Evolutionary conservation across 2,797 vertebrate species (phyloP).

Genomic region (Mus caroli): DNA sequence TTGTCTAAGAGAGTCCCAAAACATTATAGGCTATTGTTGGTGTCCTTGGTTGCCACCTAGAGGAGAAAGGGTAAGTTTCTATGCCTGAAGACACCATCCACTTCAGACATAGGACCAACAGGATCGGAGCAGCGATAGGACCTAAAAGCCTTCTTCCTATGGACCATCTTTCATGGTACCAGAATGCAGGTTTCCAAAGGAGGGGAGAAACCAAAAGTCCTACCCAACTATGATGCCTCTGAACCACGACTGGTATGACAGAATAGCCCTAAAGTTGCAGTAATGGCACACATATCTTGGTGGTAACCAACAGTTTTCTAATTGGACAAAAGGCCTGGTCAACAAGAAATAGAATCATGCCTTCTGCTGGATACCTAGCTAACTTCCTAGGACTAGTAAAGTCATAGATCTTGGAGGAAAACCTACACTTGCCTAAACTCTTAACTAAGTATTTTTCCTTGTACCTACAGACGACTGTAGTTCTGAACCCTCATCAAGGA

Average conservation of each 20-base stretch:
- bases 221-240: background rate
- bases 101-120: background rate
- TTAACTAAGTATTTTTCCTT: background rate
- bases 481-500: background rate
- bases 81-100: background rate
- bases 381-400: background rate
- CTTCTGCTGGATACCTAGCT: background rate
- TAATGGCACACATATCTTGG: too few species aligned
- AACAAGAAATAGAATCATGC: background rate
- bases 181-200: background rate
- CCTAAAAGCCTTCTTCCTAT: background rate
- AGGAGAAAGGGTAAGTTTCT: background rate
- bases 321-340: background rate
- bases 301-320: background rate
- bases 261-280: background rate
- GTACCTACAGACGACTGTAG: too few species aligned
- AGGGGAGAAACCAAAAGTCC: background rate
- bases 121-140: background rate
- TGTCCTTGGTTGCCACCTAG: background rate
- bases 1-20: background rate
- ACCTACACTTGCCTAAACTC: background rate
- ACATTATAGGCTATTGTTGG: too few species aligned
- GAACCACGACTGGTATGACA: background rate
- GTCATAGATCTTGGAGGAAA: background rate
- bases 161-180: too few species aligned